Evolutionary conservation across 2,113 vertebrate species (phyloP).

Genomic region (Gambusia affinis): DNA sequence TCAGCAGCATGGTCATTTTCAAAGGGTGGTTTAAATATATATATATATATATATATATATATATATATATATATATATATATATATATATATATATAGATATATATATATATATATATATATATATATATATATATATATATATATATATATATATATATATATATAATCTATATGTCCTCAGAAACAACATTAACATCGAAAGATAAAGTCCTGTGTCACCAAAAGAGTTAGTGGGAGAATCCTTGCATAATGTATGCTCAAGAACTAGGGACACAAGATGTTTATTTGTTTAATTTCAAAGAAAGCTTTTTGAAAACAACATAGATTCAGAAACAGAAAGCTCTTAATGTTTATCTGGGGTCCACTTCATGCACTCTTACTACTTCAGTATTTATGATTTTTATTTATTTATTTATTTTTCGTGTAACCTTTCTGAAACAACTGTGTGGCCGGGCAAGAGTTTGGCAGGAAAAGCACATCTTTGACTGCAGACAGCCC

Average conservation of each 20-base stretch:
- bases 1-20: too few species aligned
- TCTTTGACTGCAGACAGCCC: slow-evolving; percentile 47
- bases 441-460: slow-evolving; percentile 8
- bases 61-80: too few species aligned
- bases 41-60: too few species aligned
- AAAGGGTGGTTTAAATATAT: too few species aligned
- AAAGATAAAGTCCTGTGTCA: background rate
- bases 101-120: too few species aligned
- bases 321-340: slow-evolving; percentile 32
- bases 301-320: slow-evolving; percentile 1
- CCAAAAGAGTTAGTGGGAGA: background rate
- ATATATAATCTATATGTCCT: too few species aligned
- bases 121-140: too few species aligned
- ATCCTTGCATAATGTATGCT: background rate
- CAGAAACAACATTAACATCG: too few species aligned
- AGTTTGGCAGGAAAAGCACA: slow-evolving; percentile 37
- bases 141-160: too few species aligned
- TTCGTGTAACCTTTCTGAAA: background rate
- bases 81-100: too few species aligned
- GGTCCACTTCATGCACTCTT: slow-evolving; percentile 20
- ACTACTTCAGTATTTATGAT: slow-evolving; percentile 31
- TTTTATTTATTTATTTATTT: background rate
- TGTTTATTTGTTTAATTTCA: slow-evolving; percentile 53
- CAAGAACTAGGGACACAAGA: background rate
- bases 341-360: slow-evolving; percentile 34